Conservation (phyloP, 1,140 invertebrate genomes). For the Caerostris extrusa region DNA sequence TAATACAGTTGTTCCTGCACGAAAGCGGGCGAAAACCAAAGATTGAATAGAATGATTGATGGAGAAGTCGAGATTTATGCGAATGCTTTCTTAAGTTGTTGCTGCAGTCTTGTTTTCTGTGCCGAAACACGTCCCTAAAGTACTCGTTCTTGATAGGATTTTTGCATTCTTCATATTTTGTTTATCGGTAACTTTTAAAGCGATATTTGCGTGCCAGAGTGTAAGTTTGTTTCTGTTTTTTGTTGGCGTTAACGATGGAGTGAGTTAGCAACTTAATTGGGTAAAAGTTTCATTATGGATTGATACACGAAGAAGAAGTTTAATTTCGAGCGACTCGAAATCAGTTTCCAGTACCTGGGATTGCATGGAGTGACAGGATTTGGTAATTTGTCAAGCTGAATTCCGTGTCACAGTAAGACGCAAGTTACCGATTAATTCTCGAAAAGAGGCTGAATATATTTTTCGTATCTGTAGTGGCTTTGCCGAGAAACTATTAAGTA, state of each 20-base stretch:
- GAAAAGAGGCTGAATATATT: not conserved
- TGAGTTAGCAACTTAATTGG: not conserved
- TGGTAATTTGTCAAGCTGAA: not conserved
- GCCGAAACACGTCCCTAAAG: not conserved
- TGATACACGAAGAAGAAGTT: slow-evolving; percentile 3
- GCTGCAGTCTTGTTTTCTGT: not conserved
- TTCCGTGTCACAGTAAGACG: not conserved
- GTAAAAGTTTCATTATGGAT: not conserved
- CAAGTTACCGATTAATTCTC: not conserved
- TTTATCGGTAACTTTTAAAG: slow-evolving; percentile 28
- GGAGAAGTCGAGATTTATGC: slow-evolving; percentile 32
- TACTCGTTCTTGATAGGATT: slow-evolving; percentile 26
- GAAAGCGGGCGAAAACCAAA: slow-evolving; percentile 8
- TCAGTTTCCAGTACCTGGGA: not conserved
- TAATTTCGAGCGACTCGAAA: not conserved
- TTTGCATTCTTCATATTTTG: slow-evolving; percentile 39
- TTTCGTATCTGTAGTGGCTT: no score
- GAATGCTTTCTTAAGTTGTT: slow-evolving; percentile 35
- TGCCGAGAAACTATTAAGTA: not conserved
- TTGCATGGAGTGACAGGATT: not conserved
- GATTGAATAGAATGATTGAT: slow-evolving; percentile 66
- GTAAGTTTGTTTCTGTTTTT: slow-evolving; percentile 19
- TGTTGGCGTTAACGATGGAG: not conserved
- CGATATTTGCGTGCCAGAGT: slow-evolving; percentile 9
- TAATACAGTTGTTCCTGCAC: slow-evolving; percentile 45